Evolutionary conservation across 37 sponge, comb jelly and placozoan genomes (phyloP), one percentile per base, ranked within the genome.

Genomic region (Petrosia ficiformis): DNA sequence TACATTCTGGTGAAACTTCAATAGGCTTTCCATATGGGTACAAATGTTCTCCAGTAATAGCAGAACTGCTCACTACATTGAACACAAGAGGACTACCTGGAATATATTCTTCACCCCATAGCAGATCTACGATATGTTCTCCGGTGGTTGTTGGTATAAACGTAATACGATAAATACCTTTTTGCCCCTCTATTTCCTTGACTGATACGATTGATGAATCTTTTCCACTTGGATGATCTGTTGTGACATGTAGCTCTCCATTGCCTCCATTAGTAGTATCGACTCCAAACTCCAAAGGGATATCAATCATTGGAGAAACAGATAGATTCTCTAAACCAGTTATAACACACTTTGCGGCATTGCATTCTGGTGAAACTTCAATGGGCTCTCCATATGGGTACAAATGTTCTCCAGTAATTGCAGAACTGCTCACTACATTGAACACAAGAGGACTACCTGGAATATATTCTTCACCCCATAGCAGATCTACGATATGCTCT

Each of bases 51-150:
- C 87, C 70, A 8, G 38, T 57, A 72, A 87, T 87, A 10, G 93
- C 89, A 32, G 89, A 87, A 2, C 88, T 71, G 72, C 43, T 8
- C 48, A 75, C 77, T 22, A 84, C 43, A 16, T 63, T 11, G 4
- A 92, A 72, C n/a, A 26, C 1, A 42, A 90, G 86, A 24, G 91
- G 91, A 38, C 87, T 80, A 3, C 82, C 83, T 35, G 78, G 77
- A 3, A 90, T 72, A 30, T 66, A 39, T 33, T 67, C 64, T 0
- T 71, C 84, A 35, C 71, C 72, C 42, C 69, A 86, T 56, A 4
- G n/a, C 40, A 89, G 75, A 28, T 42, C 16, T 11, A 89, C 65
- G 1, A 57, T 65, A 75, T 84, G 84, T 24, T 57, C 42, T 21
- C 84, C 90, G 4, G 81, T 70, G 35, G 56, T 5, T 43, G 52